Evolutionary conservation across 2,888 invertebrate genomes (phyloP).

Genomic region (Amblyteles armatorius): DNA sequence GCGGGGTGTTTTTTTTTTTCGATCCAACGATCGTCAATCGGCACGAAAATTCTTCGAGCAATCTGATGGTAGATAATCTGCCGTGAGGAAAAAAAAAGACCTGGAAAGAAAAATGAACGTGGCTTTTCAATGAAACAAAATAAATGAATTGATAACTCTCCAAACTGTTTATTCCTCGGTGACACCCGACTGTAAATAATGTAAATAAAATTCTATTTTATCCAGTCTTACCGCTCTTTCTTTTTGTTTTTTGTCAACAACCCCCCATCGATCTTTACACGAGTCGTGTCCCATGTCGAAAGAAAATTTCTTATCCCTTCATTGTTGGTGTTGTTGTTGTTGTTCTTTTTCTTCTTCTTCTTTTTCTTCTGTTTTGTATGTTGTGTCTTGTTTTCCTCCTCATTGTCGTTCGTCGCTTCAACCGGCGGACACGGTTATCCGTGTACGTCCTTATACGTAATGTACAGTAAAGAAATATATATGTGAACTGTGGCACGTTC

Average conservation of each 20-base stretch:
- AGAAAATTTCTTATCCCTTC: constrained; percentile 2
- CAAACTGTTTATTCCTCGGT: constrained; percentile 33
- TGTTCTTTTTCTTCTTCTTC: constrained; percentile 15
- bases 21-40: background rate
- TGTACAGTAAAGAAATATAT: constrained; percentile 37
- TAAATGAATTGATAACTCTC: background rate
- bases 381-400: constrained; percentile 13
- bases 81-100: background rate
- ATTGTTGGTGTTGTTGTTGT: background rate
- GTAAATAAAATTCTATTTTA: constrained; percentile 77
- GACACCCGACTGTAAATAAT: constrained; percentile 74
- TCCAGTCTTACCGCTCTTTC: constrained; percentile 61
- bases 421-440: constrained; percentile 3
- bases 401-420: background rate
- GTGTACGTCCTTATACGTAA: constrained; percentile 33
- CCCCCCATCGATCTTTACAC: constrained; percentile 40
- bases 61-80: background rate
- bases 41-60: background rate
- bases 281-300: constrained; percentile 60
- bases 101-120: background rate
- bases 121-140: background rate
- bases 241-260: constrained; percentile 33
- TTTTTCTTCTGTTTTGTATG: constrained; percentile 46
- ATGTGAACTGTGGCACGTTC: constrained; percentile 68
- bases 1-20: constrained; percentile 31